These are phyloP conservation scores for Smittia sp. DNA, from an alignment of 2,888 invertebrate genomes.

Conservation along the genomic window DNA sequence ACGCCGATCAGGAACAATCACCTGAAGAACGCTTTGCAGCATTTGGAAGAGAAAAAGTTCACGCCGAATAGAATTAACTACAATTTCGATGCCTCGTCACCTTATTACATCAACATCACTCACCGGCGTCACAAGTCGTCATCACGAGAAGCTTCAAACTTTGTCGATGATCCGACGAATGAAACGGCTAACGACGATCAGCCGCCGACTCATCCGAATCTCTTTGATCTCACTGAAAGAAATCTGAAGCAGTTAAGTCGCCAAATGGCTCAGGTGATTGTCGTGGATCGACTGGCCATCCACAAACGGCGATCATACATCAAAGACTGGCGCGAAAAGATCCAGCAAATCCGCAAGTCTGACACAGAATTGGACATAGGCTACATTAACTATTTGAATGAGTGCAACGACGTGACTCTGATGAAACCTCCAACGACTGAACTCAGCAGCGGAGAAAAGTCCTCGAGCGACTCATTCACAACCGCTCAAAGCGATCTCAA, in stretches of 20 bases:
- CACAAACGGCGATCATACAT: constrained; percentile 27
- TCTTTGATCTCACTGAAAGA: constrained; percentile 44
- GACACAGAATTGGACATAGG: not conserved
- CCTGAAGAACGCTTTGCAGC: constrained; percentile 41
- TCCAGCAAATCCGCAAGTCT: constrained; percentile 35
- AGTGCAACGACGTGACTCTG: constrained; percentile 28
- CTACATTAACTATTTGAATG: constrained; percentile 31
- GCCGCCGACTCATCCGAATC: constrained; percentile 27
- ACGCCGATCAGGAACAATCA: constrained; percentile 17
- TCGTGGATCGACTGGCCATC: constrained; percentile 18
- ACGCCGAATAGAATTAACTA: constrained; percentile 49
- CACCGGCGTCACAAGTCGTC: constrained; percentile 48
- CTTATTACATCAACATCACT: constrained; percentile 53
- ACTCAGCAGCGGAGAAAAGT: constrained; percentile 47
- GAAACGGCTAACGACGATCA: constrained; percentile 5
- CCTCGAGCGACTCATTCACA: constrained; percentile 45
- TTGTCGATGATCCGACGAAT: constrained; percentile 27
- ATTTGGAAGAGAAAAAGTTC: constrained; percentile 44
- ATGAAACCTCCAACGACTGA: constrained; percentile 46
- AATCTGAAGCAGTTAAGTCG: constrained; percentile 43
- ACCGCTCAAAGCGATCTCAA: constrained; percentile 45
- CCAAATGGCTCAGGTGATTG: constrained; percentile 10
- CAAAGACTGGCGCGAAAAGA: constrained; percentile 35
- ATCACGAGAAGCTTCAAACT: constrained; percentile 20
- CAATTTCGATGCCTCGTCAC: constrained; percentile 52